phyloP scores from a whole-genome alignment of 1,140 invertebrate species.

The Aethina tumida region DNA sequence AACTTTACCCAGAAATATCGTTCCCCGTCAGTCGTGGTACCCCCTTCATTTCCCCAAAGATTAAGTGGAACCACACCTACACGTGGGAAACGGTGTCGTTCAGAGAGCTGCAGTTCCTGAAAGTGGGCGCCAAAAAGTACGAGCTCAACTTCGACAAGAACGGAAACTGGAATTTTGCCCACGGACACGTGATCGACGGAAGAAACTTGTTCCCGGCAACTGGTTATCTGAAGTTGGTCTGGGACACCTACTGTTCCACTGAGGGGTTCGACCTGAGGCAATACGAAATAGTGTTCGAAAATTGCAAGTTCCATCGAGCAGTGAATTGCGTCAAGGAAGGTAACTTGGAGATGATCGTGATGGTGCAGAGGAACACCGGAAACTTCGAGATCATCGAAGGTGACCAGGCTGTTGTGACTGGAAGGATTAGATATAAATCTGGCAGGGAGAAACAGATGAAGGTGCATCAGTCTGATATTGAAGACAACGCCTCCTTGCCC shows the following conservation, averaged over 20 bases:
- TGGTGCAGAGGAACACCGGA: conserved; percentile 71
- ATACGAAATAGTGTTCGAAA: conserved; percentile 74
- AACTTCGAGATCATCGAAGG: conserved; percentile 58
- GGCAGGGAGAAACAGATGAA: neutral
- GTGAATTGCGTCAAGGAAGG: conserved; percentile 66
- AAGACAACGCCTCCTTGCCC: neutral
- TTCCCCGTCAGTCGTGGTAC: conserved; percentile 52
- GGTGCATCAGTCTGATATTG: neutral
- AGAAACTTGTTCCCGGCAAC: conserved; percentile 83
- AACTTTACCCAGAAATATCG: conserved; percentile 43
- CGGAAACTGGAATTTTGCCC: conserved; percentile 66
- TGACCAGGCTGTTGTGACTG: conserved; percentile 65
- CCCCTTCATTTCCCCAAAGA: conserved; percentile 48
- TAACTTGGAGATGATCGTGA: conserved; percentile 64
- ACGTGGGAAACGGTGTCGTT: conserved; percentile 34
- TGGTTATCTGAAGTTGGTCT: conserved; percentile 73
- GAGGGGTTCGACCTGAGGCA: conserved; percentile 56
- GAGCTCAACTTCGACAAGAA: too few species aligned
- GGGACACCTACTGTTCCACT: conserved; percentile 79
- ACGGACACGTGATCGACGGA: conserved; percentile 81
- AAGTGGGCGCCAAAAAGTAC: conserved; percentile 49
- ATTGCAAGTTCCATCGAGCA: conserved; percentile 76
- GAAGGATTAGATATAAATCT: conserved; percentile 27
- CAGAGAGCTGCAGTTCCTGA: conserved; percentile 52
- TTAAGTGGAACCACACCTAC: conserved; percentile 55